Evolutionary conservation across 2,888 invertebrate genomes (phyloP).

Genomic region (Orthosia gracilis): DNA sequence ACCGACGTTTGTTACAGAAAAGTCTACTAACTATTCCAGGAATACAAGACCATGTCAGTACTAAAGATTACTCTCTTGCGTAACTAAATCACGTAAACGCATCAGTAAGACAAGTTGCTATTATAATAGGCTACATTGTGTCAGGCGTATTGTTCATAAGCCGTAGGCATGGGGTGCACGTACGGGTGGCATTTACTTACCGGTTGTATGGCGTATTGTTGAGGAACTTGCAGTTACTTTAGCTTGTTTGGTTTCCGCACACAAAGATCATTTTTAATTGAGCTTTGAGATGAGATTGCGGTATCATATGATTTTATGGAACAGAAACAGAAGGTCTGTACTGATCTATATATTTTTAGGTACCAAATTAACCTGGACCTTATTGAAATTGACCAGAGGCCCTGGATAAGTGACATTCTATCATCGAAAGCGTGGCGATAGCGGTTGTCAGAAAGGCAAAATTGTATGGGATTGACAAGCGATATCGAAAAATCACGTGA

Average conservation of each 20-base stretch:
- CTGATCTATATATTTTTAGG: too few relatives aligned
- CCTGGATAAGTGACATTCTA: too few relatives aligned
- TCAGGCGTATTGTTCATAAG: slow-evolving; percentile 41
- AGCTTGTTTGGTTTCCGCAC: background rate
- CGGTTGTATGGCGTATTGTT: slow-evolving; percentile 11
- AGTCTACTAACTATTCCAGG: background rate
- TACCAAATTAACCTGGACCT: too few relatives aligned
- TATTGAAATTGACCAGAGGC: too few relatives aligned
- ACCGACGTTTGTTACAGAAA: too few relatives aligned
- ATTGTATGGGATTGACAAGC: too few relatives aligned
- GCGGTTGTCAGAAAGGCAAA: too few relatives aligned
- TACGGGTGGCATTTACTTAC: slow-evolving; percentile 26
- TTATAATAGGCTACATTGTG: slow-evolving; percentile 17
- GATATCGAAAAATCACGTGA: too few relatives aligned
- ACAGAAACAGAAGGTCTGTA: background rate
- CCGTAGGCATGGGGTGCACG: slow-evolving; percentile 36
- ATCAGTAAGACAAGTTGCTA: slow-evolving; percentile 23
- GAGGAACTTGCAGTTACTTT: background rate
- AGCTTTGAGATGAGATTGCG: background rate
- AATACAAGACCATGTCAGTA: slow-evolving; percentile 1
- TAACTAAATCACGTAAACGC: slow-evolving; percentile 40
- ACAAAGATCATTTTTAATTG: background rate
- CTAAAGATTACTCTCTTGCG: slow-evolving; percentile 8
- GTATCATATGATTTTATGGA: background rate
- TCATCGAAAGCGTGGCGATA: too few relatives aligned